These are phyloP conservation scores for Ascaphus truei DNA, from an alignment of 2,113 vertebrate genomes.

Conservation along the genomic window DNA sequence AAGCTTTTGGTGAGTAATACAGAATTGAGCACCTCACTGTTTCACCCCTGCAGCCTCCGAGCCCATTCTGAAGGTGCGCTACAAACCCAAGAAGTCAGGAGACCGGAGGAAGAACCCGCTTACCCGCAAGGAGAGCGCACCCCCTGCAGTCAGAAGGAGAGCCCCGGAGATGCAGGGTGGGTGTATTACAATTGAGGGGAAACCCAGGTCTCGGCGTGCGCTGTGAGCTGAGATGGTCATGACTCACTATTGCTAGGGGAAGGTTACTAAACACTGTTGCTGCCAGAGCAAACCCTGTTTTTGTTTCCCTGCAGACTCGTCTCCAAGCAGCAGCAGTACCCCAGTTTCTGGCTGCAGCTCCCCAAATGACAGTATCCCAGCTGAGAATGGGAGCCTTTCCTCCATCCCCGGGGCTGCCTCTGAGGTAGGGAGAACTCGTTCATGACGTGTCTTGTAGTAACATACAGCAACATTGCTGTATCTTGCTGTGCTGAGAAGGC, in stretches of 20 bases:
- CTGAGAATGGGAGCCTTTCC: conserved; percentile 64
- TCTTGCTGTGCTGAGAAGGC: too few relatives aligned
- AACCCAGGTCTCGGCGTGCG: not conserved
- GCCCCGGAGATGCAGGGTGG: conserved; percentile 72
- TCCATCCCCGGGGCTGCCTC: conserved; percentile 46
- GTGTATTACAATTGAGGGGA: not conserved
- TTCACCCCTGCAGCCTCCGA: conserved; percentile 71
- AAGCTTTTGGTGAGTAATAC: conserved; percentile 1
- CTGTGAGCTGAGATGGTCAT: not conserved
- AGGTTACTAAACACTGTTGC: too few relatives aligned
- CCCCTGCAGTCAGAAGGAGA: conserved; percentile 72
- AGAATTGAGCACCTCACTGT: not conserved
- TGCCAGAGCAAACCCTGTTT: too few relatives aligned
- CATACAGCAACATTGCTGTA: too few relatives aligned
- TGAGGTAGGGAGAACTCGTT: conserved; percentile 81
- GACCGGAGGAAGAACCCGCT: conserved; percentile 84
- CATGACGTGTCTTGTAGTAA: not conserved
- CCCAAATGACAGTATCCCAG: conserved; percentile 81
- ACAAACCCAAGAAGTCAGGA: conserved; percentile 84
- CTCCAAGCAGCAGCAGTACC: conserved; percentile 84
- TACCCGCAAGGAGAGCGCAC: conserved; percentile 83
- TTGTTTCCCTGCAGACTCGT: conserved; percentile 67
- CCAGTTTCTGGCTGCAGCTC: conserved; percentile 85
- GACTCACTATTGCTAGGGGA: too few relatives aligned
- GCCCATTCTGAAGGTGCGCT: conserved; percentile 88